Evolutionary conservation across 2,113 vertebrate species (phyloP).

Genomic region (Oreochromis aureus): DNA sequence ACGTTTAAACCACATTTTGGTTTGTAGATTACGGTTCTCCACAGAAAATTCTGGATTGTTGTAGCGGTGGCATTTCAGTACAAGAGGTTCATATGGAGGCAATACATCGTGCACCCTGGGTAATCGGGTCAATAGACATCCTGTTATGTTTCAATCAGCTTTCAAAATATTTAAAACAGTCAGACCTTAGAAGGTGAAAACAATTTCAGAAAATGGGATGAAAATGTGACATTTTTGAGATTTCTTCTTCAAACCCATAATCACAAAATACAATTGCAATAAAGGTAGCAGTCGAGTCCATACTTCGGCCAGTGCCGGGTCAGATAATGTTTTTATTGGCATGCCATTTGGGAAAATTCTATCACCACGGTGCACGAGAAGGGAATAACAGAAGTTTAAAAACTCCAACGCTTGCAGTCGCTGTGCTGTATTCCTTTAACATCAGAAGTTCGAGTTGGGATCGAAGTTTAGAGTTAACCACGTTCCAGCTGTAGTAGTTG

Average conservation of each 20-base stretch:
- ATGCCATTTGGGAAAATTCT: background rate
- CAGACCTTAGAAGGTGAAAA: background rate
- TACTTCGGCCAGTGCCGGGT: rapidly evolving
- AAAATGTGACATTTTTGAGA: background rate
- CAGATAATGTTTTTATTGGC: rapidly evolving
- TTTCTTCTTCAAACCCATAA: background rate
- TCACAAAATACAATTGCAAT: background rate
- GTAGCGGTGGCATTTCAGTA: background rate
- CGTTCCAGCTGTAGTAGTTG: background rate
- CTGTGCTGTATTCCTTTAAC: background rate
- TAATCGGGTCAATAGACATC: background rate
- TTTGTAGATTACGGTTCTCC: background rate
- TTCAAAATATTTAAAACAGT: background rate
- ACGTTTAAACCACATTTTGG: background rate
- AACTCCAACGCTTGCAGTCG: rapidly evolving
- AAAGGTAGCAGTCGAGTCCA: background rate
- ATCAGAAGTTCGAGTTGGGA: rapidly evolving
- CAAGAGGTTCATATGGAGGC: background rate
- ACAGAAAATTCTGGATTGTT: background rate
- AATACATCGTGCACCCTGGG: background rate
- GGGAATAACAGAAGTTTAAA: background rate
- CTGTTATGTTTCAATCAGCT: background rate
- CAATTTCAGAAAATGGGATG: background rate
- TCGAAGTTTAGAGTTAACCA: background rate
- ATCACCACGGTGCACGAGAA: background rate